phyloP scores from a whole-genome alignment of 2,888 invertebrate genomes.

The Himalopsyche kuldschensis region DNA sequence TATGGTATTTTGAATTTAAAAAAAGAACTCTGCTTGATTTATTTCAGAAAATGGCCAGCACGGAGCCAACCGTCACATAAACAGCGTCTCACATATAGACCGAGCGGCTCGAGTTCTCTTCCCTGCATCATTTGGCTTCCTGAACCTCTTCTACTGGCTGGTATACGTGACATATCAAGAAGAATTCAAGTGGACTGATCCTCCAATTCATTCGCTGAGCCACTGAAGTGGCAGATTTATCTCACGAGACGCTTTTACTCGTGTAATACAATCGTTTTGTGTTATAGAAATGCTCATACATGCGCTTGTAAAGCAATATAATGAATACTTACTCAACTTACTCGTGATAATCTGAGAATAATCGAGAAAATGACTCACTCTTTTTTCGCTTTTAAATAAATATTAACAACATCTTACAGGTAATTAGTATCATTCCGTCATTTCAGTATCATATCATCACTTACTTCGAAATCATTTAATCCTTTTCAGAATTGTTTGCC shows the following conservation, averaged over 20 bases:
- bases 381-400: too few relatives aligned
- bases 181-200: conserved; percentile 74
- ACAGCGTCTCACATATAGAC: conserved; percentile 86
- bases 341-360: too few relatives aligned
- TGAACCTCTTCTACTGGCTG: conserved; percentile 90
- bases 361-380: too few relatives aligned
- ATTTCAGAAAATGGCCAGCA: conserved; percentile 50
- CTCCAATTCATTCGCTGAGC: conserved; percentile 60
- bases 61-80: conserved; percentile 66
- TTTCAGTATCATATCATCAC: too few relatives aligned
- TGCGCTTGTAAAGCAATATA: too few relatives aligned
- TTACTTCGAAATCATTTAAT: too few relatives aligned
- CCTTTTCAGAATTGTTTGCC: too few relatives aligned
- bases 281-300: too few relatives aligned
- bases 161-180: conserved; percentile 78
- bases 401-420: too few relatives aligned
- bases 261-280: background rate
- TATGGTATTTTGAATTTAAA: too few relatives aligned
- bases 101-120: conserved; percentile 78
- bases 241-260: background rate
- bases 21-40: background rate
- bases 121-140: conserved; percentile 81
- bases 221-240: conserved; percentile 46
- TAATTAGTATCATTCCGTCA: too few relatives aligned
- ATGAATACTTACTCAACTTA: too few relatives aligned